phyloP scores from a whole-genome alignment of 2,113 vertebrate genomes.

The Mus musculus region GRCm39 chr12:69030001-69030500 shows the following conservation, averaged over 20 bases:
- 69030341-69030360: neutral
- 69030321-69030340: neutral
- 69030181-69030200: neutral
- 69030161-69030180: neutral
- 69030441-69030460: neutral
- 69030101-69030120: neutral
- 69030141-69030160: neutral
- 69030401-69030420: neutral
- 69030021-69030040: neutral
- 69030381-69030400: neutral
- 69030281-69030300: neutral
- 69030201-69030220: neutral
- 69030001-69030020: neutral
- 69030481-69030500: neutral
- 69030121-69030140: neutral
- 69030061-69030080: neutral
- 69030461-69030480: neutral
- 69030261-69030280: neutral
- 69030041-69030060: conserved; percentile 16
- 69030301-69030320: neutral
- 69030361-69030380: neutral
- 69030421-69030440: neutral
- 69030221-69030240: neutral
- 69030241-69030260: neutral
- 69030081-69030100: conserved; percentile 9